Base-by-base conservation (phyloP, 1,140 invertebrate genomes). In the Pachyrhynchus sulphureomaculatus region DNA sequence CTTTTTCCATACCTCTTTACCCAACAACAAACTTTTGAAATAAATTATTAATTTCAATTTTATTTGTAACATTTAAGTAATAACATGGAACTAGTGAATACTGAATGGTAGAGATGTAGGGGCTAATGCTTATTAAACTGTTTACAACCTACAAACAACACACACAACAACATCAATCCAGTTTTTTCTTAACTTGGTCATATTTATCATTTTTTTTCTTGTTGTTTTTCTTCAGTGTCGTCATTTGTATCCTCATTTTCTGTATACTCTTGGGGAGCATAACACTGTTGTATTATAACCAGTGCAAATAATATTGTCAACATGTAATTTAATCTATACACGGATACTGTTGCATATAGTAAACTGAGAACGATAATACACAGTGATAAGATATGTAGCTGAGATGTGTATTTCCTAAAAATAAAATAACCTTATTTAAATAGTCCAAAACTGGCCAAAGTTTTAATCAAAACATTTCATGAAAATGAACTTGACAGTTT, bases 261-360 rank as follows among this genome's bases (percentile, higher is more conserved):
- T 20, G 6, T 24, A 12, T 36, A 23, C 24, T 13, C 9, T 39
- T 41, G 67, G 6, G 70, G 68, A 39, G 71, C 69, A 17, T 78
- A 71, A 9, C 80, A 32, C 63, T 86, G 83, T 58, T 86, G 84
- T 6, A 79, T 15, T 3, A 80, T 78, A 13, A 85, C 77, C 8
- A 84, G 47, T 0, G 74, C 69, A 62, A 85, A 82, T 39, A 80
- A 74, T 5, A 74, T 72, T 10, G 80, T 77, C 15, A 86, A 72
- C 15, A 81, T 74, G 71, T 80, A 84, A 65, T 81, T 84, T 2
- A 86, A 73, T 12, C 83, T 68, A 62, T 79, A 81, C 6, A 85
- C 66, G 0, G 81, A 78, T n/a, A 80, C 75, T 26, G 83, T 79
- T 9, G 81, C 80, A 55, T 84, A 78, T 2, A 82, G 72, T 37